These are phyloP conservation scores for Netelia inedita DNA, from an alignment of 2,888 invertebrate genomes.

Conservation along the genomic window DNA sequence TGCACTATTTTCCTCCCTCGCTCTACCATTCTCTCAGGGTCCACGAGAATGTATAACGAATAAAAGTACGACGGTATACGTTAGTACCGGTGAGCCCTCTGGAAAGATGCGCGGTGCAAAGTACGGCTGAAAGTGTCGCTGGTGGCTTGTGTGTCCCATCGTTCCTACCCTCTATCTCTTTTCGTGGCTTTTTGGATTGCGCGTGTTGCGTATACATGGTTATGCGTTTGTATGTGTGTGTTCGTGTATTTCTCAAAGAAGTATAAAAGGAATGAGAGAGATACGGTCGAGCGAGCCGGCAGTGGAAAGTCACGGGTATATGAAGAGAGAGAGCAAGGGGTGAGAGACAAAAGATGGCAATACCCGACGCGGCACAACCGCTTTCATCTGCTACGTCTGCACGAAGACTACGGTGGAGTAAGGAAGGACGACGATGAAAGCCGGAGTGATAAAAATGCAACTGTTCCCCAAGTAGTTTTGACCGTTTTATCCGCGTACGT, in stretches of 20 bases:
- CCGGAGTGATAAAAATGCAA: constrained; percentile 76
- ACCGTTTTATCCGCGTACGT: constrained; percentile 67
- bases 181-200: constrained; percentile 45
- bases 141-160: constrained; percentile 21
- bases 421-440: constrained; percentile 25
- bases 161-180: constrained; percentile 20
- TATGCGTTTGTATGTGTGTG: constrained; percentile 21
- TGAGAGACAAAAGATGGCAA: constrained; percentile 72
- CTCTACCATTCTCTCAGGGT: constrained; percentile 39
- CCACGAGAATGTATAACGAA: constrained; percentile 65
- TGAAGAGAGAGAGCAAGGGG: constrained; percentile 35
- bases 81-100: constrained; percentile 56
- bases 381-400: constrained; percentile 81
- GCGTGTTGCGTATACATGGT: constrained; percentile 11
- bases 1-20: constrained; percentile 8
- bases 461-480: constrained; percentile 74
- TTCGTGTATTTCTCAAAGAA: constrained; percentile 13
- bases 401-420: constrained; percentile 34
- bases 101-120: constrained; percentile 52
- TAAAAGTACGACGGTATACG: constrained; percentile 57
- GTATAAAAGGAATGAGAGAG: constrained; percentile 24
- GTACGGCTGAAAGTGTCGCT: constrained; percentile 58
- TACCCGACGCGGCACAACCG: constrained; percentile 74
- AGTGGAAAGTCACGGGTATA: constrained; percentile 44
- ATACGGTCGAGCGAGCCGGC: constrained; percentile 48